Base-by-base conservation (phyloP, 2,113 vertebrate genomes). In the Baryphthengus martii region DNA sequence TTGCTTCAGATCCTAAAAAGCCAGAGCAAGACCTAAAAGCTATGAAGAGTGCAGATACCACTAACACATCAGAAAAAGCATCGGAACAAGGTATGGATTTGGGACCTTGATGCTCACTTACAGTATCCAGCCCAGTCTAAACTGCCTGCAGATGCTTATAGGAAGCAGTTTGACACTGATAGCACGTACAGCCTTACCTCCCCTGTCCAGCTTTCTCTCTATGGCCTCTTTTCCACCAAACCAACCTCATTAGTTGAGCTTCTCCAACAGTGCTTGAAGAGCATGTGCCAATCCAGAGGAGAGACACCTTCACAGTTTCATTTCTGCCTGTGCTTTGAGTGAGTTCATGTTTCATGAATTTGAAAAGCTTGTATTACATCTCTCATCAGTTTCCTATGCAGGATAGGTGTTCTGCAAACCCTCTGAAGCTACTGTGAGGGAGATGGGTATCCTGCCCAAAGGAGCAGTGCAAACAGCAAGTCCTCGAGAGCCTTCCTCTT, bases 1-100 rank as follows among this genome's bases (percentile, higher is more conserved):
- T 87, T 95, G 9, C 55, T 95, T 72, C 73, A 97, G 96, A 95
- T 23, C 16, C 95, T 76, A 96, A 94, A 89, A 97, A 95, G 40
- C 13, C 73, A 62, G 95, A 89, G 29, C 92, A 92, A 73, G 88
- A 90, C 37, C 66, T 81, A 39, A 97, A 94, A 86, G 17, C 20
- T 73, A 21, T 0, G 3, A 97, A 81, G 80, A 90, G 9, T 23
- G 40, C 37, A 52, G 76, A 52, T 13, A 42, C 23, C 0, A 0
- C 53, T 56, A 75, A 85, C 1, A 8, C 58, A 42, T 15, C 86
- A 52, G 88, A 52, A 77, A 95, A 95, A 86, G 7, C 76, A 37
- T 31, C 3, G 0, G 92, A 93, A 62, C 88, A 93, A 94, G 95
- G 96, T 96, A 95, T 33, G 83, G 2, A 1, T 6, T 75, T 17